Evolutionary conservation across 2,113 vertebrate species (phyloP).

Genomic region (Hippolais icterina): DNA sequence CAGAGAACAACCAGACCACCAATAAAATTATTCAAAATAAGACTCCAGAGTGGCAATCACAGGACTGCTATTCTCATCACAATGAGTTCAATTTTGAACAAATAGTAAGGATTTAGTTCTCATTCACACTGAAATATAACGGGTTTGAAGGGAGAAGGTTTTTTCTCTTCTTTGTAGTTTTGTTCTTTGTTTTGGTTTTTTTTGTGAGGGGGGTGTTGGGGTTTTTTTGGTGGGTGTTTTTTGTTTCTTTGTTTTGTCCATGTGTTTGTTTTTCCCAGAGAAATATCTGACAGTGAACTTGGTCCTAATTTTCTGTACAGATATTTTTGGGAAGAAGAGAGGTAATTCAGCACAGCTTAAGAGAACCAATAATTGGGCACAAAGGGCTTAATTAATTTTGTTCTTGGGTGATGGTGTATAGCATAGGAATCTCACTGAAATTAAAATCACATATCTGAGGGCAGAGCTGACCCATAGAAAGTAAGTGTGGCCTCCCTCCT

Average conservation of each 20-base stretch:
- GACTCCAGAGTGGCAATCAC: slow-evolving; percentile 3
- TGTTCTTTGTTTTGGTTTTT: too few relatives aligned
- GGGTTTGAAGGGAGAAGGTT: not conserved
- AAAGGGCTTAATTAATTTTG: slow-evolving; percentile 3
- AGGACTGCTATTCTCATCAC: slow-evolving; percentile 44
- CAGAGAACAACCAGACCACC: slow-evolving; percentile 32
- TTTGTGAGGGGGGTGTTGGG: accelerated
- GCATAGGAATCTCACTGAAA: not conserved
- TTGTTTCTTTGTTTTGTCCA: not conserved
- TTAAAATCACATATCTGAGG: not conserved
- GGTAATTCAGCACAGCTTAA: not conserved
- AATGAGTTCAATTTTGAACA: not conserved
- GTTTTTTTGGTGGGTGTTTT: not conserved
- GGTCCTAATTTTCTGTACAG: not conserved
- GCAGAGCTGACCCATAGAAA: not conserved
- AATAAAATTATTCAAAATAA: slow-evolving; percentile 62
- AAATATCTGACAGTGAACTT: not conserved
- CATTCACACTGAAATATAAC: not conserved
- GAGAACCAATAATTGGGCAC: not conserved
- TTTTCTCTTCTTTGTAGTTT: not conserved
- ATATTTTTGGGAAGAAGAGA: not conserved
- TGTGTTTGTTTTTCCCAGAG: not conserved
- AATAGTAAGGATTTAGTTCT: not conserved
- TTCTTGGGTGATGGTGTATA: not conserved
- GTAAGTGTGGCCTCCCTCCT: not conserved